phyloP scores from a whole-genome alignment of 2,888 invertebrate genomes.

The Cremastobaeus sp. region DNA sequence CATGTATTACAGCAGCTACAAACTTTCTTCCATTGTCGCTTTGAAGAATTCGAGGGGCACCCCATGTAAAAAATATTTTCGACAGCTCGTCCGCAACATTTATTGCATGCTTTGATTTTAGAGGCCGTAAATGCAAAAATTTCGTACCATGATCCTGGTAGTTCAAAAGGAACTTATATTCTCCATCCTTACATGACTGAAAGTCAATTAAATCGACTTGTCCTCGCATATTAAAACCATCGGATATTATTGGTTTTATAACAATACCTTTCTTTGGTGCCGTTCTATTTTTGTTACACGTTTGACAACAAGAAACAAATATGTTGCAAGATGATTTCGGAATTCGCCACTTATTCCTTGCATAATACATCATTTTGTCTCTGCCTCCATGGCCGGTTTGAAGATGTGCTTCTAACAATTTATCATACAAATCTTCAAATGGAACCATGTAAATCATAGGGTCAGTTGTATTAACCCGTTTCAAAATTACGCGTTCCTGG shows the following conservation, averaged over 20 bases:
- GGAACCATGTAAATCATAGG: no score
- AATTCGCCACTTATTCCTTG: conserved; percentile 47
- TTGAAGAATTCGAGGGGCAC: conserved; percentile 59
- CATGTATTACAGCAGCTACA: conserved; percentile 61
- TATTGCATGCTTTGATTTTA: conserved; percentile 66
- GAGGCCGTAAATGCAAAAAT: conserved; percentile 68
- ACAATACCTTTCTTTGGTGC: conserved; percentile 46
- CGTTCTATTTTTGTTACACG: no score
- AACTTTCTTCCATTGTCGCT: conserved; percentile 66
- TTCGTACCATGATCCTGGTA: conserved; percentile 65
- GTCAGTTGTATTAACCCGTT: no score
- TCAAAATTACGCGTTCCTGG: no score
- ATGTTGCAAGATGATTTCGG: conserved; percentile 40
- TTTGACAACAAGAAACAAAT: no score
- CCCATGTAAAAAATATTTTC: conserved; percentile 49
- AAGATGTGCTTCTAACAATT: conserved; percentile 23
- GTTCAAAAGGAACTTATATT: conserved; percentile 9
- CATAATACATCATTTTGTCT: conserved; percentile 53
- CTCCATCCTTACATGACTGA: conserved; percentile 66
- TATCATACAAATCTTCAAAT: not conserved
- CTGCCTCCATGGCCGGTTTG: conserved; percentile 54
- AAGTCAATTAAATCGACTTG: conserved; percentile 70
- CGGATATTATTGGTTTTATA: conserved; percentile 65
- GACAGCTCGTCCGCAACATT: conserved; percentile 67
- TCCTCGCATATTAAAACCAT: conserved; percentile 67